Evolutionary conservation across 2,113 vertebrate species (phyloP).

Genomic region (Hylia prasina): DNA sequence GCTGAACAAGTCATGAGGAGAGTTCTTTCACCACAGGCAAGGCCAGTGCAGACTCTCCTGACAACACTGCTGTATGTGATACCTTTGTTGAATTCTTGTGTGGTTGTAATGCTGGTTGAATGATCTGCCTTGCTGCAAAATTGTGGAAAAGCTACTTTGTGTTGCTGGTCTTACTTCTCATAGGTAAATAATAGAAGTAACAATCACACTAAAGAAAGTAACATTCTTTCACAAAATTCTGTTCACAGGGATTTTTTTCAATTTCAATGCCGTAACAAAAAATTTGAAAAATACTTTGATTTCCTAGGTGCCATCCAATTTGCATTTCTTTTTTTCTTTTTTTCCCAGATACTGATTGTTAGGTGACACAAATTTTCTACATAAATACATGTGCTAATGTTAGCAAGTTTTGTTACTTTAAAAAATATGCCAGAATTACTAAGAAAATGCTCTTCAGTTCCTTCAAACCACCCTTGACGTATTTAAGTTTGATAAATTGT

Average conservation of each 20-base stretch:
- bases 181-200: neutral
- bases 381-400: neutral
- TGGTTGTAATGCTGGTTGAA: neutral
- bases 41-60: neutral
- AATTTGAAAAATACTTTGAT: neutral
- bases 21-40: neutral
- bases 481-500: constrained; percentile 26
- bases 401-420: neutral
- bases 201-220: neutral
- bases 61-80: neutral
- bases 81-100: neutral
- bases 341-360: neutral
- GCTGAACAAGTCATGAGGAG: neutral
- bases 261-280: neutral
- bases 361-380: neutral
- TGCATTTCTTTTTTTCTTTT: neutral
- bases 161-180: neutral
- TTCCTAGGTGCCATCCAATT: neutral
- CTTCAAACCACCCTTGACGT: neutral
- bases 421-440: neutral
- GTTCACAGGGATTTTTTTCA: neutral
- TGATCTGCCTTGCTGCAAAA: neutral
- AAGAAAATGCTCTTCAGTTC: neutral
- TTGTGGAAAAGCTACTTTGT: neutral
- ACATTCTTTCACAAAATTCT: neutral